Evolutionary conservation across 2,797 vertebrate species (phyloP).

Genomic region (Sternotherus odoratus): DNA sequence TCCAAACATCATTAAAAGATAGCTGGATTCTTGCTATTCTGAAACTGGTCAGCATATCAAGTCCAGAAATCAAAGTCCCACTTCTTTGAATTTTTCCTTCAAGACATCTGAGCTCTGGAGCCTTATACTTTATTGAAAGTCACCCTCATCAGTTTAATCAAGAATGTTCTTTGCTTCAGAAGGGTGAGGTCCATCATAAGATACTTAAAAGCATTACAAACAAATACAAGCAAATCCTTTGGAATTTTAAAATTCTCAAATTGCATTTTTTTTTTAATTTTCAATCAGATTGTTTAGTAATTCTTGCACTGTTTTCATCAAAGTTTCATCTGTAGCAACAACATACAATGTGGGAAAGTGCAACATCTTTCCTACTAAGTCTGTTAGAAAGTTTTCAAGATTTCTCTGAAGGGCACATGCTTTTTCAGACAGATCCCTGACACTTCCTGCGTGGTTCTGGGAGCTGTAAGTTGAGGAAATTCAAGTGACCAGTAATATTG

Average conservation of each 20-base stretch:
- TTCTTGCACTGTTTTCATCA: too few relatives aligned
- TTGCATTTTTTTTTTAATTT: background rate
- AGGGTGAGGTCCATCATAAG: background rate
- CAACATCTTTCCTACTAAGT: background rate
- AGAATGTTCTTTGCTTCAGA: background rate
- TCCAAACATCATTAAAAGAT: background rate
- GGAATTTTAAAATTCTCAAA: background rate
- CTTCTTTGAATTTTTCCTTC: background rate
- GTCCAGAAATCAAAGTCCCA: background rate
- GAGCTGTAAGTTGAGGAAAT: background rate
- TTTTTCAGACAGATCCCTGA: background rate
- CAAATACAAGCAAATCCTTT: background rate
- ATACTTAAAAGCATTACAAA: background rate
- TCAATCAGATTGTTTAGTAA: too few relatives aligned
- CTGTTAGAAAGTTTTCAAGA: background rate
- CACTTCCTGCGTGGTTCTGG: background rate
- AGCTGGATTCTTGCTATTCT: background rate
- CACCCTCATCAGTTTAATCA: too few relatives aligned
- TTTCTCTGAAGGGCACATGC: background rate
- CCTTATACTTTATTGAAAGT: background rate
- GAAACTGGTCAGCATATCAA: background rate
- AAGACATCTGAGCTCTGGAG: background rate
- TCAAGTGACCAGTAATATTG: background rate
- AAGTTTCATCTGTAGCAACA: background rate
- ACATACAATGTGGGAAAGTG: background rate